Percentiles rank a stretch among this genome's conserved stretches.
phyloP scores from a whole-genome alignment of 1,140 invertebrate species.

The Coelopa frigida region DNA sequence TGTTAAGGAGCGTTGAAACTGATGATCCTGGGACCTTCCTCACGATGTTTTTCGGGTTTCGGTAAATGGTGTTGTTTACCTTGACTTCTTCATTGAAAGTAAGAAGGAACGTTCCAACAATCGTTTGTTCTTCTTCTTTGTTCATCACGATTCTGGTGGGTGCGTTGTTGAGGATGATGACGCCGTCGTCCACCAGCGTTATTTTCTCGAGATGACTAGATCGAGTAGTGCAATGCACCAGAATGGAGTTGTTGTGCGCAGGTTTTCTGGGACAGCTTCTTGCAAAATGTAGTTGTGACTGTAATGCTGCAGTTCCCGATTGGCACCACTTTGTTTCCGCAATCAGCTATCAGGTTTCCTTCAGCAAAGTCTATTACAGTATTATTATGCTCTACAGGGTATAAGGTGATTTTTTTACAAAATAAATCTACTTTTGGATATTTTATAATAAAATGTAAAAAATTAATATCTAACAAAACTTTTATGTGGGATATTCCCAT shows the following conservation, averaged over 20 bases:
- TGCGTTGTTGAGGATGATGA: slow-evolving; percentile 15
- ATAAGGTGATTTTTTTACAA: slow-evolving; percentile 17
- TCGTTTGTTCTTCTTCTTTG: slow-evolving; percentile 4
- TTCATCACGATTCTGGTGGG: slow-evolving; percentile 6
- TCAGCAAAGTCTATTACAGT: no score
- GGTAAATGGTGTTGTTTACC: neutral
- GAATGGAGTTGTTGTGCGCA: slow-evolving; percentile 14
- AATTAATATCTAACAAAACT: slow-evolving; percentile 16
- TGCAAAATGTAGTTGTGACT: slow-evolving; percentile 9
- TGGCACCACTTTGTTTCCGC: slow-evolving; percentile 8
- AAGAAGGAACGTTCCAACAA: slow-evolving; percentile 12
- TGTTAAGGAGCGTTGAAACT: neutral
- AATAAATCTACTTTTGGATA: slow-evolving; percentile 11
- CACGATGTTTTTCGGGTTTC: neutral
- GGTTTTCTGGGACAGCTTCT: slow-evolving; percentile 9
- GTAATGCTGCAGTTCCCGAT: slow-evolving; percentile 13
- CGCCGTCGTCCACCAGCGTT: slow-evolving; percentile 10
- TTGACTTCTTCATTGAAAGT: slow-evolving; percentile 6
- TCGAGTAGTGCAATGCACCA: slow-evolving; percentile 14
- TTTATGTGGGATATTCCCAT: slow-evolving; percentile 13
- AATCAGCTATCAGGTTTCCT: slow-evolving; percentile 16
- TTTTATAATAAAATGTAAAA: slow-evolving; percentile 19
- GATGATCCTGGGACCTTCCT: slow-evolving; percentile 1
- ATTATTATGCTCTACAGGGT: slow-evolving; percentile 11
- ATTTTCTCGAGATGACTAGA: slow-evolving; percentile 10